Percentiles rank a stretch among this genome's conserved stretches.
Conservation (phyloP, 2,113 vertebrate genomes). For the Pseudonaja textilis region DNA sequence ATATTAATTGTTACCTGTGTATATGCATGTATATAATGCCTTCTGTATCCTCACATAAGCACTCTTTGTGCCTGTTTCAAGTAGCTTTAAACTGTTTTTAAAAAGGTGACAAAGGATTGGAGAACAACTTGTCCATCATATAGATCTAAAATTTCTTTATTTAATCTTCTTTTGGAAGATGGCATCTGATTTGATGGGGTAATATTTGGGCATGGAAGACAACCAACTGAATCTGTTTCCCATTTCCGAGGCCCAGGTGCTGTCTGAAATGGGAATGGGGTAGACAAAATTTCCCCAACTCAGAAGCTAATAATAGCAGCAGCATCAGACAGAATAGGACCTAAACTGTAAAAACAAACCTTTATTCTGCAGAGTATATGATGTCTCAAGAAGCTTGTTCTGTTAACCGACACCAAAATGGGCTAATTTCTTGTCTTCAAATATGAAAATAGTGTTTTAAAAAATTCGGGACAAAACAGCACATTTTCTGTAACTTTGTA, state of each 20-base stretch:
- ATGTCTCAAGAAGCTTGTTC: not conserved
- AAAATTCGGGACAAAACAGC: not conserved
- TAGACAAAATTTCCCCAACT: not conserved
- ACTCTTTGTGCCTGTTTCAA: not conserved
- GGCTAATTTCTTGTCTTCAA: not conserved
- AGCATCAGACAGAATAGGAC: not conserved
- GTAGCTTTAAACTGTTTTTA: not conserved
- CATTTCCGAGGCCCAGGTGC: not conserved
- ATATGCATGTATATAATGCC: not conserved
- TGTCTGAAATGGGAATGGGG: not conserved
- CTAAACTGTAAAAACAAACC: not conserved
- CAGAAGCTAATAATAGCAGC: not conserved
- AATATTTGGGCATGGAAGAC: not conserved
- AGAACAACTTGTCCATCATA: not conserved
- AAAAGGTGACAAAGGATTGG: not conserved
- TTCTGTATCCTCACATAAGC: not conserved
- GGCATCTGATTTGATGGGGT: not conserved
- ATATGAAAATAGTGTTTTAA: not conserved
- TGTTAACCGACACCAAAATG: not conserved
- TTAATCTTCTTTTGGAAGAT: not conserved
- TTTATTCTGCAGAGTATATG: not conserved
- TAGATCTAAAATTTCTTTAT: not conserved
- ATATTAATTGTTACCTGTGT: not conserved
- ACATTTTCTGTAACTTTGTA: not conserved
- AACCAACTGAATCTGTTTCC: not conserved